Conservation (phyloP, 2,797 vertebrate species). For the Vireo griseus region DNA sequence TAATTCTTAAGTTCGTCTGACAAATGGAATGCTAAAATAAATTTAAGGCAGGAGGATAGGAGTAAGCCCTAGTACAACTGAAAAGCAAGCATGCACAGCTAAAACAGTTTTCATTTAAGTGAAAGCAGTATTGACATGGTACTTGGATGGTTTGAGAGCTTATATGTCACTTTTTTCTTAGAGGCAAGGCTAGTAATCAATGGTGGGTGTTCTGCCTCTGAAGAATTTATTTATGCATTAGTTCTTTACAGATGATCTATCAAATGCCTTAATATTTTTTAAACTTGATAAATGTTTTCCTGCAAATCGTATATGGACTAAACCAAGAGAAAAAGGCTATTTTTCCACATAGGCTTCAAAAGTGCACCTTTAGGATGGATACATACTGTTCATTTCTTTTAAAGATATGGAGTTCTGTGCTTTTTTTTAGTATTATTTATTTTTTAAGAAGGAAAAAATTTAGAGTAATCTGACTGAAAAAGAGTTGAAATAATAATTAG, state of each 20-base stretch:
- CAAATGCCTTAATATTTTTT: neutral
- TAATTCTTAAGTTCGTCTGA: neutral
- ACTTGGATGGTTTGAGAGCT: neutral
- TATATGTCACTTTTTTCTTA: neutral
- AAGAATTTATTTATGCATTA: neutral
- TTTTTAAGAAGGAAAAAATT: neutral
- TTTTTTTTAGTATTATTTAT: too few relatives aligned
- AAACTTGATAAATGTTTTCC: neutral
- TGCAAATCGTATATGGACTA: neutral
- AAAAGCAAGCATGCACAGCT: neutral
- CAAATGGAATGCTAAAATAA: neutral
- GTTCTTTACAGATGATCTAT: neutral
- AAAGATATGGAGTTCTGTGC: neutral
- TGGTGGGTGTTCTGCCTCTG: neutral
- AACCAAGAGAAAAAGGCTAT: neutral
- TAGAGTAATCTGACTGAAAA: neutral
- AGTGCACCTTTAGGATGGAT: neutral
- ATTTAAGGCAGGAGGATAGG: neutral
- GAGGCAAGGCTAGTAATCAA: neutral
- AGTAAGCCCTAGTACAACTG: neutral
- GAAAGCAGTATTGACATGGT: neutral
- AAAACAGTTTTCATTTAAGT: neutral
- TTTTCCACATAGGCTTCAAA: neutral
- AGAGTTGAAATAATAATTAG: neutral
- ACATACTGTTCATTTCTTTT: accelerated